Evolutionary conservation across 2,888 invertebrate genomes (phyloP), one percentile per base, ranked within the genome.

Genomic region (Acronicta psi): DNA sequence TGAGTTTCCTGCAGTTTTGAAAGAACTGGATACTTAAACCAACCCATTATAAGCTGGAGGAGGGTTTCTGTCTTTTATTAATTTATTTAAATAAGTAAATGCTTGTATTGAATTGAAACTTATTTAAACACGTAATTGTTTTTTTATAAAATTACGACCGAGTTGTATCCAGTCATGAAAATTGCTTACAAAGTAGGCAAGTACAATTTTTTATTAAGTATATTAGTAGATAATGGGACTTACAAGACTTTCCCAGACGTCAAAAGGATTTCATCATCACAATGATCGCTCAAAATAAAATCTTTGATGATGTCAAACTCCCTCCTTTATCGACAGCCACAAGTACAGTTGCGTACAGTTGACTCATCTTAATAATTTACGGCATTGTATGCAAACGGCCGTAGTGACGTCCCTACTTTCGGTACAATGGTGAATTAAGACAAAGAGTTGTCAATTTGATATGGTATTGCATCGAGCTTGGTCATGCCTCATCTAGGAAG

Each of bases 381-480:
- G 34, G 75, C 65, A 83, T 85, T 86, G 84, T 85, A 82, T 83
- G 81, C 79, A 71, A 81, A 83, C 72, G 56, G 47, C 69, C 54
- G 20, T 57, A 58, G 68, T 74, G 70, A 72, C 73, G 73, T 67
- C 54, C 42, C 70, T 75, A 68, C 76, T 73, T 75, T 75, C 60
- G 75, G 64, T 63, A 84, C 86, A 84, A 84, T 85, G 75, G 75
- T 29, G 62, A 81, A 79, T 80, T 79, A 79, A 81, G 76, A 80
- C 79, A 77, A 80, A 79, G 62, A 73, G 64, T 44, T 66, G 54
- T 64, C 69, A 53, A 76, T 75, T 77, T 58, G 70, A 66, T 78
- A 74, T 78, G 77, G 79, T 67, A 69, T 73, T 79, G 70, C 72
- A 56, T 53, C 56, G 59, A 60, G 58, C 58, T 60, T 70, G 71